These are phyloP conservation scores for Sebastes cheni DNA, from an alignment of 2,797 vertebrate species.

Conservation along the genomic window DNA sequence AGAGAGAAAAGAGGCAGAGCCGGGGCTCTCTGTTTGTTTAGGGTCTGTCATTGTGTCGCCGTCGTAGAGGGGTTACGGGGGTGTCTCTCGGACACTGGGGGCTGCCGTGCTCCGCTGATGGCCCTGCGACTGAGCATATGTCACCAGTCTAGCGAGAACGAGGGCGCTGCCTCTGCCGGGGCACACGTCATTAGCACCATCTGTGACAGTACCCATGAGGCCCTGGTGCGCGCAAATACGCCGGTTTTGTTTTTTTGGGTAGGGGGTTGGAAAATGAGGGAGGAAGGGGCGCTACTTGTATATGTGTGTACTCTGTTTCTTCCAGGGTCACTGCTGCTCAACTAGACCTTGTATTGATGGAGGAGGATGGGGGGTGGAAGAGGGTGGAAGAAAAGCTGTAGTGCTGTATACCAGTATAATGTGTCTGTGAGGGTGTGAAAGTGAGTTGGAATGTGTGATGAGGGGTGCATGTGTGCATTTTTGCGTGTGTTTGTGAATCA, in stretches of 20 bases:
- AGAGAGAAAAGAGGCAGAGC: conserved; percentile 59
- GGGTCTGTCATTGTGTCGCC: conserved; percentile 69
- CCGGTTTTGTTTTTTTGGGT: conserved; percentile 48
- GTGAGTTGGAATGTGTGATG: conserved; percentile 6
- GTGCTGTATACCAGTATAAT: conserved; percentile 10
- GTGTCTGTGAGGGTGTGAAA: conserved; percentile 37
- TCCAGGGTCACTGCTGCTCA: conserved; percentile 59
- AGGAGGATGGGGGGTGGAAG: not conserved
- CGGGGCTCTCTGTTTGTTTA: conserved; percentile 69
- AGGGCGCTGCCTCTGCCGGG: conserved; percentile 71
- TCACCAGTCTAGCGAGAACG: conserved; percentile 76
- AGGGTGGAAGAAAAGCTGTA: not conserved
- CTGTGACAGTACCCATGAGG: conserved; percentile 81
- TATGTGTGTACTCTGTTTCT: conserved; percentile 24
- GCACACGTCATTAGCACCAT: conserved; percentile 82
- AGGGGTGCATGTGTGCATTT: conserved; percentile 24
- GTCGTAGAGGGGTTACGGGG: conserved; percentile 59
- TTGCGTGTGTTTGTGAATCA: conserved; percentile 36
- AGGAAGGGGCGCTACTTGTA: conserved; percentile 16
- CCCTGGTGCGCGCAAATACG: conserved; percentile 58
- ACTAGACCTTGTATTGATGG: conserved; percentile 37
- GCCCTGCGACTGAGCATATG: conserved; percentile 81
- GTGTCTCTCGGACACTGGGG: conserved; percentile 69
- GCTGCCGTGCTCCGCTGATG: conserved; percentile 65
- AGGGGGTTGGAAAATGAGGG: conserved; percentile 30